Evolutionary conservation across 2,797 vertebrate species (phyloP).

Genomic region (Telmatherina bonti): DNA sequence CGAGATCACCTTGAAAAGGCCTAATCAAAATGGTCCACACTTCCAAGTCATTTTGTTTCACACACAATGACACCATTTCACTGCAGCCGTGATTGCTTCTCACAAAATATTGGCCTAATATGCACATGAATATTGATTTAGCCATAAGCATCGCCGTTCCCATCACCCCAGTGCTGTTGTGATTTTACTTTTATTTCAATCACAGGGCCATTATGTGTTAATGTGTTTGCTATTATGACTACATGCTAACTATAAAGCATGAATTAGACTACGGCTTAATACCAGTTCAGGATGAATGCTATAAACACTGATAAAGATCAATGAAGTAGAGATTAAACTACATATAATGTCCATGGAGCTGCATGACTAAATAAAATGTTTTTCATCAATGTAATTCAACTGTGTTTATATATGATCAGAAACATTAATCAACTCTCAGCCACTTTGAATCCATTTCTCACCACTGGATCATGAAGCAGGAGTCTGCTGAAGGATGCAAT

Average conservation of each 20-base stretch:
- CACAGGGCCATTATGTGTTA: slow-evolving; percentile 51
- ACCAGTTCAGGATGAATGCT: slow-evolving; percentile 57
- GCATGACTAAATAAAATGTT: slow-evolving; percentile 8
- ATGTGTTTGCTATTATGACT: slow-evolving; percentile 45
- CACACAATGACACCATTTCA: slow-evolving; percentile 56
- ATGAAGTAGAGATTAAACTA: slow-evolving; percentile 58
- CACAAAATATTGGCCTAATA: slow-evolving; percentile 57
- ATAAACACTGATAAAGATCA: slow-evolving; percentile 62
- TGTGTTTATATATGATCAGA: not conserved
- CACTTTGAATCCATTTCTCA: too few species aligned
- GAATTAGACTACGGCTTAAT: slow-evolving; percentile 40
- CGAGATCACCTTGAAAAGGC: slow-evolving; percentile 84
- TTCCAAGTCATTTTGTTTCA: slow-evolving; percentile 62
- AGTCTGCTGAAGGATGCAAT: too few species aligned
- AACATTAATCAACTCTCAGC: not conserved
- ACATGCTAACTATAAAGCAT: slow-evolving; percentile 57
- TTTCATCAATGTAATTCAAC: not conserved
- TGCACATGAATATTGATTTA: slow-evolving; percentile 79
- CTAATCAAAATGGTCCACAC: slow-evolving; percentile 75
- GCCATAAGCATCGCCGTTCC: slow-evolving; percentile 62
- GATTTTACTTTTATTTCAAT: slow-evolving; percentile 68
- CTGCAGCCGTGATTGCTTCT: slow-evolving; percentile 62
- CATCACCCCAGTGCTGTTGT: slow-evolving; percentile 51
- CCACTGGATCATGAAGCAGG: too few species aligned
- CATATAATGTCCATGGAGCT: slow-evolving; percentile 32